A percentile compares a stretch with the other conserved stretches of the same genome.
Conservation (phyloP, 64 coral and sea anemone species). For the Astreopora myriophthalma region DNA sequence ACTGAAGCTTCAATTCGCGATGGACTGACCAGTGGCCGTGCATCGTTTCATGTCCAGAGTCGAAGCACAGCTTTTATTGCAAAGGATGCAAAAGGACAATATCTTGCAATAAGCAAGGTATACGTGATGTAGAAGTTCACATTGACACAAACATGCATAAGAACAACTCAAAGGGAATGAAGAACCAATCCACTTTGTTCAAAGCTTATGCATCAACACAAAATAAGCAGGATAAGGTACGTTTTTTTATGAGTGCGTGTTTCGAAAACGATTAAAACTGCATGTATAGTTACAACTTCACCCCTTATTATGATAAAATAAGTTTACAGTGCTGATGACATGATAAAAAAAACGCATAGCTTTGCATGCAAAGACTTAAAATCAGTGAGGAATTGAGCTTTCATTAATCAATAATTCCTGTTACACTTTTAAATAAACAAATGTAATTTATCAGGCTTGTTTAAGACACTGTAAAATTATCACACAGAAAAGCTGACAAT, state of each 20-base stretch:
- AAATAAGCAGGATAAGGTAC: conserved; percentile 56
- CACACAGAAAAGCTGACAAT: too few species aligned
- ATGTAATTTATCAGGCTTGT: too few species aligned
- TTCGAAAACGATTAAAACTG: too few species aligned
- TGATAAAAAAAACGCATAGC: too few species aligned
- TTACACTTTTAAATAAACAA: too few species aligned
- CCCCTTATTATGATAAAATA: not conserved
- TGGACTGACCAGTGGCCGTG: conserved; percentile 58
- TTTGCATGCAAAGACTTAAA: not conserved
- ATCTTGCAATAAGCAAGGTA: conserved; percentile 60
- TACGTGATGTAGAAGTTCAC: conserved; percentile 43
- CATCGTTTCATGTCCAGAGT: conserved; percentile 8
- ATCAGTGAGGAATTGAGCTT: not conserved
- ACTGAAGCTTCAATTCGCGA: not conserved
- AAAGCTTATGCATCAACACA: conserved; percentile 29
- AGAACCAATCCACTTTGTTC: conserved; percentile 40
- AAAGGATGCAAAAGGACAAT: conserved; percentile 46
- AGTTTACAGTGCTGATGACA: not conserved
- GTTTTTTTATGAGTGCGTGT: too few species aligned
- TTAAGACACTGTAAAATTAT: too few species aligned
- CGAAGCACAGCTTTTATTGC: conserved; percentile 7
- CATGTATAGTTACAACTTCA: not conserved
- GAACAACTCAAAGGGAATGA: conserved; percentile 31
- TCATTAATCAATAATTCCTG: not conserved
- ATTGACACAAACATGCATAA: conserved; percentile 44